Base-by-base conservation (phyloP, 2,797 vertebrate genomes). In the Catamblyrhynchus diadema region DNA sequence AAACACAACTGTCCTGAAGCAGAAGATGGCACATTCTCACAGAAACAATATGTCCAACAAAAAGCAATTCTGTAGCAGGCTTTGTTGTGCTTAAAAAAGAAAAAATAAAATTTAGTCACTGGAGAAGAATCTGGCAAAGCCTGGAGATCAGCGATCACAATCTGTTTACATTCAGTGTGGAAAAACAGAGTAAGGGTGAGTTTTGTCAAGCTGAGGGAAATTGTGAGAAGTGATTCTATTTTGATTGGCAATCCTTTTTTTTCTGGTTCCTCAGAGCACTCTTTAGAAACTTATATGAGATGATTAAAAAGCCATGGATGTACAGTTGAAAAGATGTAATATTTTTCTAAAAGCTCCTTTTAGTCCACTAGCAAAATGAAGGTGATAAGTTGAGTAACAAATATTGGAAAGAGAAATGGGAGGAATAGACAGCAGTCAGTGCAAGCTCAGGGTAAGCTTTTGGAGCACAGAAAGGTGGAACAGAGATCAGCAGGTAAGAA, bases 341-440 rank as follows among this genome's bases (percentile, higher is more conserved):
- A 33, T 81, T 94, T 95, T 79, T 39, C 59, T 59, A 90, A 90
- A 94, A 79, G 50, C 33, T 65, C 41, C 17, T 90, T 92, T 86
- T 72, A 62, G 35, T 66, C 72, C 56, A 73, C 32, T 12, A 85
- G 25, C 28, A 84, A 92, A 92, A 79, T 45, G 74, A 86, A 88
- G 41, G 75, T 57, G 48, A 8, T 39, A 44, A 77, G 20, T 24
- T 81, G 54, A 51, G 32, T 24, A 81, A 41, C 61, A 84, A 69
- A 84, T 35, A 28, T 45, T n/a, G 25, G 28, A 47, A 67, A 71
- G 37, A 89, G 19, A 44, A 73, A 93, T n/a, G 9, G 22, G 39
- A 72, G 33, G 32, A 75, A 62, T 5, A 70, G 59, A 72, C 35
- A 81, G 47, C 42, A 86, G 19, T 65, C 57, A 74, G 25, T 37